Base-by-base conservation (phyloP, 92 coral and sea anemone species). In the Galaxea fascicularis region DNA sequence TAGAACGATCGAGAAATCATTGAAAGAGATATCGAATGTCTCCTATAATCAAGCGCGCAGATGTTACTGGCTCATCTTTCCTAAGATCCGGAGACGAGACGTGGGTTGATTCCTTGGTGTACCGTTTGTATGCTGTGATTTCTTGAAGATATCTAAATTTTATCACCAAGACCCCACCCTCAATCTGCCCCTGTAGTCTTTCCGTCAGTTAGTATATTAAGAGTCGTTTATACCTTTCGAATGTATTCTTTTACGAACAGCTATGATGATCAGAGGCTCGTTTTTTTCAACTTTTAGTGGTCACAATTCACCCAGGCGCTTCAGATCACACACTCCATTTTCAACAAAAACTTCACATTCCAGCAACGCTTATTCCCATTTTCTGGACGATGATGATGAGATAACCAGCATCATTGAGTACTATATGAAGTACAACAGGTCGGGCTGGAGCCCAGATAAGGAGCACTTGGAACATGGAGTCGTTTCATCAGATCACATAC, bases 391-490 rank as follows among this genome's bases (percentile, higher is more conserved):
- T 85, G 94, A 91, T 57, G 93, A 89, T 29, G 86, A 76, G 59
- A 68, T 93, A 63, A 88, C 93, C 20, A 89, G 92, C 47, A 93
- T 93, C 21, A 88, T 93, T 8, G 78, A 80, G 20, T 93, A 93
- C 12, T 91, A 93, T 77, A 82, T 93, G 57, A 86, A 89, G 52
- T 88, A 85, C 58, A 89, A 76, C 73, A 74, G 76, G 65, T 60
- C 82, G 39, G 78, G 59, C 27, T 41, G 78, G 68, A 17, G 63
- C 31, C 73, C 46, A 28, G 14, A 31, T 79, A 72, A 57, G 15
- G 63, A 70, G 47, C 89, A 79, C 78, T 41, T 80, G 47, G 67
- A 57, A n/a, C 78, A 76, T 79, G 64, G 85, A 54, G 78, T 79
- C 26, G 54, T 71, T 27, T 84, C 66, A 21, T 73, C 84, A 28